Evolutionary conservation across 2,113 vertebrate species (phyloP).

Genomic region (Clarias batrachus): DNA sequence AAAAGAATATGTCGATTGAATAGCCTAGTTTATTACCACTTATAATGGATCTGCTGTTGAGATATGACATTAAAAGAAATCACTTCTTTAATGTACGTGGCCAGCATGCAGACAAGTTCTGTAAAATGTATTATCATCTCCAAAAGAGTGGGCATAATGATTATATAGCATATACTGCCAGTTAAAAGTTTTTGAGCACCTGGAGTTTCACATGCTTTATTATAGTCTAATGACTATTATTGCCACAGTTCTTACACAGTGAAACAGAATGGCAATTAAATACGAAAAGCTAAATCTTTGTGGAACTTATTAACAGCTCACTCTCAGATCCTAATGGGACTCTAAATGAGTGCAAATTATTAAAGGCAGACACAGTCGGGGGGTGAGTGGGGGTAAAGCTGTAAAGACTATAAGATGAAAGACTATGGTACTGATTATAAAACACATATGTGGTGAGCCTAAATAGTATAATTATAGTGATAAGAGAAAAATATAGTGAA

Average conservation of each 20-base stretch:
- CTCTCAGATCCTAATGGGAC: constrained; percentile 5
- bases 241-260: not conserved
- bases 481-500: too few relatives aligned
- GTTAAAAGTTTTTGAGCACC: constrained; percentile 2
- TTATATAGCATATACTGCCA: not conserved
- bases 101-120: not conserved
- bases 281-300: not conserved
- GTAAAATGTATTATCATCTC: not conserved
- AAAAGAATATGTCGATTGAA: not conserved
- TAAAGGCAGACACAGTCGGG: not conserved
- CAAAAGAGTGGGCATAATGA: not conserved
- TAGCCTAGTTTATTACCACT: not conserved
- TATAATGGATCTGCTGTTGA: not conserved
- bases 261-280: not conserved
- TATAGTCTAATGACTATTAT: not conserved
- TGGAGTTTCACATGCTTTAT: not conserved
- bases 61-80: not conserved
- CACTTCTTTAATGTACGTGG: too few relatives aligned
- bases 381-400: not conserved
- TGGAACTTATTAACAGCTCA: constrained; percentile 3
- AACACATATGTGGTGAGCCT: not conserved
- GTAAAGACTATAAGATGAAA: not conserved
- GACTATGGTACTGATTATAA: not conserved
- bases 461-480: not conserved
- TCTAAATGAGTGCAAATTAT: not conserved